Evolutionary conservation across 1,140 invertebrate species (phyloP).

Genomic region (Zaprionus ornatus): DNA sequence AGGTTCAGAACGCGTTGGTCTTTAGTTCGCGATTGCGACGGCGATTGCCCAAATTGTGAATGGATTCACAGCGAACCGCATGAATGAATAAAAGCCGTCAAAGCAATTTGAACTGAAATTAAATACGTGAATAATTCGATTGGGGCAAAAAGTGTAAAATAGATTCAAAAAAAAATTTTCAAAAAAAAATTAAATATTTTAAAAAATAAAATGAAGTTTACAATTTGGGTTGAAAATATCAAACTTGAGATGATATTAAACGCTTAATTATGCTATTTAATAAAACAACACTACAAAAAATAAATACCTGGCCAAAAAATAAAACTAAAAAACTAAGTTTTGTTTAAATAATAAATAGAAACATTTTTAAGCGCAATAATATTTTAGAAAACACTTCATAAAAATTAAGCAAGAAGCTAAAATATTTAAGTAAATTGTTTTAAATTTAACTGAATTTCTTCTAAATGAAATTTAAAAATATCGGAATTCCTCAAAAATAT

Average conservation of each 20-base stretch:
- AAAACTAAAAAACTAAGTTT: neutral
- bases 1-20: slow-evolving; percentile 58
- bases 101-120: slow-evolving; percentile 16
- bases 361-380: neutral
- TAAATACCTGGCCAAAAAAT: neutral
- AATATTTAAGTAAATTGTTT: too few species aligned
- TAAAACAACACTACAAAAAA: neutral
- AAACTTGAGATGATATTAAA: neutral
- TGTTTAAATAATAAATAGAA: neutral
- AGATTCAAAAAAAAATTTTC: neutral
- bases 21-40: slow-evolving; percentile 49
- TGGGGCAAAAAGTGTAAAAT: slow-evolving; percentile 16
- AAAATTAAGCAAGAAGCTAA: too few species aligned
- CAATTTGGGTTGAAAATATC: neutral
- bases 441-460: neutral
- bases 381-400: neutral
- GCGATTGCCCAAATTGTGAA: slow-evolving; percentile 40
- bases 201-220: neutral
- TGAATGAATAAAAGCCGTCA: slow-evolving; percentile 43
- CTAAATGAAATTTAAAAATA: neutral
- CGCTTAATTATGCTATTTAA: neutral
- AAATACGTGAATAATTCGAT: neutral
- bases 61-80: slow-evolving; percentile 21
- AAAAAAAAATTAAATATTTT: neutral
- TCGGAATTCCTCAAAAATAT: too few species aligned